Evolutionary conservation across 2,797 vertebrate species (phyloP), one percentile per base, ranked within the genome.

Genomic region (Acestrorhynchus altus): DNA sequence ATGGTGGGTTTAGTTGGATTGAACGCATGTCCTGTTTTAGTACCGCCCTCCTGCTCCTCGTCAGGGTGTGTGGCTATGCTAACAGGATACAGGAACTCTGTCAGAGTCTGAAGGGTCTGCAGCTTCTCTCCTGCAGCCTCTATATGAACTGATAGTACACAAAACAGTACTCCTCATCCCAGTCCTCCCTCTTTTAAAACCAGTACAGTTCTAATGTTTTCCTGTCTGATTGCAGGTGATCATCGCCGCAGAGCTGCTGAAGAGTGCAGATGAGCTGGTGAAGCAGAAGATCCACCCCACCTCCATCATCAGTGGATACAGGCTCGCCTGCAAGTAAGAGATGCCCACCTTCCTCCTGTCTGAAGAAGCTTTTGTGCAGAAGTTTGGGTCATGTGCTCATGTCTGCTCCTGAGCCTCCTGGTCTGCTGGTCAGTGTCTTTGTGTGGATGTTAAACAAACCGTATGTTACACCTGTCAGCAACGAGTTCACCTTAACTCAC

Each of bases 241-340:
- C 83, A 95, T 99, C 84, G 98, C 98, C 57, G 98, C 98, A 73
- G 98, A 99, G 81, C 91, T 99, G 57, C 90, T 99, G 0, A 99
- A 98, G 90, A 99, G 96, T 56, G 98, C 98, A 4, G 97, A 99
- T 87, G 98, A 99, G 83, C 90, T 99, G 65, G 98, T 99, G 79
- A 98, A 97, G 86, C 98, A 99, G 92, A 99, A 91, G 92, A 99
- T 99, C 85, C 98, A 99, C 82, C 98, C 98, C 81, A 99, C 98
- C 0, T 99, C 98, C 22, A 92, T 99, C 78, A 99, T 99, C 79
- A 95, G 96, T 84, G 97, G 98, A 88, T 99, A 99, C 86, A 94
- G 98, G 65, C 94, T 99, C 88, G 98, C 98, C 80, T 99, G 98
- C 98, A 99, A 99, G 98, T 99, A 93, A 94, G 96, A 81, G 49